Conservation (phyloP, 2,113 vertebrate genomes). For the Mellivora capensis region DNA sequence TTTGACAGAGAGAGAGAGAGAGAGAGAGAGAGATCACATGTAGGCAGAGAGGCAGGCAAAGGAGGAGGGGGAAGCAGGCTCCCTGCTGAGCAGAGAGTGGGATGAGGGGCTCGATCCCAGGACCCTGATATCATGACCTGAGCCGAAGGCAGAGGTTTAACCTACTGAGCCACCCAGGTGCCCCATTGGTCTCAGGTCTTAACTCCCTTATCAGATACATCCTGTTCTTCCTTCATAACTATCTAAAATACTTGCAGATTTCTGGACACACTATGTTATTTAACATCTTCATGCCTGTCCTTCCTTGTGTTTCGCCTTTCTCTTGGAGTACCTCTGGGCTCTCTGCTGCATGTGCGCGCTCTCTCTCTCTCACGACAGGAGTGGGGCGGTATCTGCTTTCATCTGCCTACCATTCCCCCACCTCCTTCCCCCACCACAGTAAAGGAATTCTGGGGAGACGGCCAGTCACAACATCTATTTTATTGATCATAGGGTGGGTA, state of each 20-base stretch:
- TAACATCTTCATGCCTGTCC: not conserved
- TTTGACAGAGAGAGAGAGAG: too few relatives aligned
- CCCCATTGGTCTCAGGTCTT: not conserved
- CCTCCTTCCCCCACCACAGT: not conserved
- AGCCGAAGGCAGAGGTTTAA: too few relatives aligned
- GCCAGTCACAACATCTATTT: not conserved
- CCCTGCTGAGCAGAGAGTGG: too few relatives aligned
- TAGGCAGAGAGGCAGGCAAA: too few relatives aligned
- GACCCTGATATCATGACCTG: too few relatives aligned
- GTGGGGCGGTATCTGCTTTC: not conserved
- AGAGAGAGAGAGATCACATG: too few relatives aligned
- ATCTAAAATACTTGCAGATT: not conserved
- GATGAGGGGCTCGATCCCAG: too few relatives aligned
- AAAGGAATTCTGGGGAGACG: not conserved
- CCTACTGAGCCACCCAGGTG: too few relatives aligned
- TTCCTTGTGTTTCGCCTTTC: not conserved
- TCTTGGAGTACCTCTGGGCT: not conserved
- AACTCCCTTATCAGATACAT: not conserved
- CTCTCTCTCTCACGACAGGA: not conserved
- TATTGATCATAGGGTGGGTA: not conserved
- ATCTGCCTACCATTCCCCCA: not conserved
- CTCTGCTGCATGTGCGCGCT: not conserved
- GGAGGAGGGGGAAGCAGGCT: too few relatives aligned
- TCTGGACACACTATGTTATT: not conserved
- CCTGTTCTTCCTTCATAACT: not conserved